Conservation (phyloP, 2,797 vertebrate genomes). For the Picus viridis region DNA sequence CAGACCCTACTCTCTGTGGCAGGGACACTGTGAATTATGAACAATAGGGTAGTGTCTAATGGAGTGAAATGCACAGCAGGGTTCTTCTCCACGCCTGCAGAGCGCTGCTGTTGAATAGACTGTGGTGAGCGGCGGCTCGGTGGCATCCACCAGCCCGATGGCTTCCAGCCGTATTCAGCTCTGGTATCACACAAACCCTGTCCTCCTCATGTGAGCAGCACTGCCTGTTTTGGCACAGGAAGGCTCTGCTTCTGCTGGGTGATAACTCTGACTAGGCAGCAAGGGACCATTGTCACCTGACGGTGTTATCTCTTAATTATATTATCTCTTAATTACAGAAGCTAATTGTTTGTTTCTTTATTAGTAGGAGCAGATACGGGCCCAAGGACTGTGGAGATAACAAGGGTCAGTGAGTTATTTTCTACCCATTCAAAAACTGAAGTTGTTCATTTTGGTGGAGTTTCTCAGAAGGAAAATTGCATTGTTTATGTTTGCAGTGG, state of each 20-base stretch:
- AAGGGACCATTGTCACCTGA: slow-evolving; percentile 28
- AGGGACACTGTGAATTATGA: not conserved
- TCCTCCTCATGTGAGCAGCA: not conserved
- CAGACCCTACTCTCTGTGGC: not conserved
- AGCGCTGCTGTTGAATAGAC: slow-evolving; percentile 7
- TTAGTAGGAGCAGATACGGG: slow-evolving; percentile 77
- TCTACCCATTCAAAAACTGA: not conserved
- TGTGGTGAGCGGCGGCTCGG: not conserved
- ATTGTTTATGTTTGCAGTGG: not conserved
- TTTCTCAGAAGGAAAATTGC: not conserved
- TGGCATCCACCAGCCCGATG: not conserved
- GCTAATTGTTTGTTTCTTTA: slow-evolving; percentile 68
- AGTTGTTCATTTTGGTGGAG: not conserved
- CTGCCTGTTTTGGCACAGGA: slow-evolving; percentile 9
- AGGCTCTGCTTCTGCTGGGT: not conserved
- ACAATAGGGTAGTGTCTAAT: slow-evolving; percentile 3
- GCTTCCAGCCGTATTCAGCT: not conserved
- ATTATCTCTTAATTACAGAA: slow-evolving; percentile 67
- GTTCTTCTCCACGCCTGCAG: slow-evolving; percentile 3
- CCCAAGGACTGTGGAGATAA: slow-evolving; percentile 88
- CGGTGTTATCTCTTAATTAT: slow-evolving; percentile 56
- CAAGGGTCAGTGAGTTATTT: slow-evolving; percentile 82
- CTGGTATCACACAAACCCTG: not conserved
- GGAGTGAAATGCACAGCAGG: slow-evolving; percentile 27
- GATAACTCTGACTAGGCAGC: slow-evolving; percentile 49